A percentile compares a stretch with the other conserved stretches of the same genome.
Conservation (phyloP, 2,888 invertebrate genomes). For the Agrypnus murinus region DNA sequence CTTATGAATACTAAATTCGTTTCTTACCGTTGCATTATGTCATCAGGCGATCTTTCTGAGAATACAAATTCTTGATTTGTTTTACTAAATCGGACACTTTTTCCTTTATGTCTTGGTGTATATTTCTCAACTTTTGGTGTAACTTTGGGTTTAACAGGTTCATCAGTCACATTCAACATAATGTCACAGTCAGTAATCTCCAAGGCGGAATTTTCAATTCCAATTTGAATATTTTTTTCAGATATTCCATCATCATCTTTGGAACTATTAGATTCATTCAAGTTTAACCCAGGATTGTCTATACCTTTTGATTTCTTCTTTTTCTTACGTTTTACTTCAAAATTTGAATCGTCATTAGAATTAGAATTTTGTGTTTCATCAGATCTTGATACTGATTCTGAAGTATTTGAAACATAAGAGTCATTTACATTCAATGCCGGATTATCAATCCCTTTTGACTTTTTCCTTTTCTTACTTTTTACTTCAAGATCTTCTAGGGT, state of each 20-base stretch:
- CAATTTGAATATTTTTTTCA: constrained; percentile 25
- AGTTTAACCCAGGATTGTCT: constrained; percentile 26
- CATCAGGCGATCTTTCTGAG: constrained; percentile 56
- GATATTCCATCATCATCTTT: neutral
- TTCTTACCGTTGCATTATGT: constrained; percentile 54
- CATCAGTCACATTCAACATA: constrained; percentile 50
- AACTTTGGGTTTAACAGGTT: constrained; percentile 29
- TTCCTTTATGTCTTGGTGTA: constrained; percentile 37
- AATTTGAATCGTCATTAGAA: neutral
- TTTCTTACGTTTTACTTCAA: constrained; percentile 35
- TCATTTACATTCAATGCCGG: constrained; percentile 15
- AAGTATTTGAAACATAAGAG: too few relatives aligned
- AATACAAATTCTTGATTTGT: constrained; percentile 63
- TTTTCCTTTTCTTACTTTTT: constrained; percentile 27
- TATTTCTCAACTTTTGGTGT: neutral
- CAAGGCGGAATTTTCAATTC: constrained; percentile 57
- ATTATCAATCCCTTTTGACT: constrained; percentile 28
- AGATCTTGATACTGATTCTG: neutral
- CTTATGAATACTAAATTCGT: too few relatives aligned
- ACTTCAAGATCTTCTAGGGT: constrained; percentile 28
- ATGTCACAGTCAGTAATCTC: constrained; percentile 45
- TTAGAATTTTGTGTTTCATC: neutral
- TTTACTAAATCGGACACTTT: constrained; percentile 63
- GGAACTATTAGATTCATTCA: neutral
- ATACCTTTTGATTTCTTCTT: constrained; percentile 16